A percentile compares a stretch with the other conserved stretches of the same genome.
Evolutionary conservation across 1,140 invertebrate species (phyloP).

Genomic region (Drosophila lacteicornis): DNA sequence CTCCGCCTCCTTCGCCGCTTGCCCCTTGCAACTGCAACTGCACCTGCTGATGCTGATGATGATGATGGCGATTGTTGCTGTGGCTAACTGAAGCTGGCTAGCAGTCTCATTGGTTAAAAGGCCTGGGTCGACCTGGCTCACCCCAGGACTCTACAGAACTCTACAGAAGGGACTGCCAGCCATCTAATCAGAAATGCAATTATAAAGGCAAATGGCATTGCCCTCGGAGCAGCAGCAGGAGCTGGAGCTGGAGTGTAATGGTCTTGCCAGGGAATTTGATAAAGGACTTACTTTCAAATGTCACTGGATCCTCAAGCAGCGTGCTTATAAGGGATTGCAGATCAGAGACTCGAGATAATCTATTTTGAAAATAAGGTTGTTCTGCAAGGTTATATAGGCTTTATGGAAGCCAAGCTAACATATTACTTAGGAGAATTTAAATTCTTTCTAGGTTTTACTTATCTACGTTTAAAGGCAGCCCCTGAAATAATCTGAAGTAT

Average conservation of each 20-base stretch:
- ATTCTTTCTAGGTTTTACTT: too few species aligned
- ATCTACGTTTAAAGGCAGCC: background rate
- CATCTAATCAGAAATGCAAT: slow-evolving; percentile 75
- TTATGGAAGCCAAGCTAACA: too few species aligned
- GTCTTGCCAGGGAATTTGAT: background rate
- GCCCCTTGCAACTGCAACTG: background rate
- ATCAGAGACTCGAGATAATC: background rate
- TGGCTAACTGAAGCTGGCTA: slow-evolving; percentile 58
- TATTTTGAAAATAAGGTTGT: background rate
- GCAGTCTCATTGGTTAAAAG: slow-evolving; percentile 45
- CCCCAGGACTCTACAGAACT: background rate
- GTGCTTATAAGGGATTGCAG: background rate
- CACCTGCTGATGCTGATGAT: slow-evolving; percentile 33
- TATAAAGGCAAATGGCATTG: slow-evolving; percentile 58
- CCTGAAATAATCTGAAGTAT: background rate
- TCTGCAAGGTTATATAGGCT: too few species aligned
- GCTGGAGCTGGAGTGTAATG: background rate
- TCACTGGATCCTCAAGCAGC: background rate
- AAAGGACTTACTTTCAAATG: slow-evolving; percentile 1
- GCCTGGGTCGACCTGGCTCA: background rate
- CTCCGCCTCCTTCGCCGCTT: background rate
- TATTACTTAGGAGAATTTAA: too few species aligned
- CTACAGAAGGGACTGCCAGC: slow-evolving; percentile 4
- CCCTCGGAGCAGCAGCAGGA: background rate
- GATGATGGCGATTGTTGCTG: slow-evolving; percentile 41